Evolutionary conservation across 2,113 vertebrate species (phyloP), one percentile per base, ranked within the genome.

Genomic region (Mormoops blainvillei): DNA sequence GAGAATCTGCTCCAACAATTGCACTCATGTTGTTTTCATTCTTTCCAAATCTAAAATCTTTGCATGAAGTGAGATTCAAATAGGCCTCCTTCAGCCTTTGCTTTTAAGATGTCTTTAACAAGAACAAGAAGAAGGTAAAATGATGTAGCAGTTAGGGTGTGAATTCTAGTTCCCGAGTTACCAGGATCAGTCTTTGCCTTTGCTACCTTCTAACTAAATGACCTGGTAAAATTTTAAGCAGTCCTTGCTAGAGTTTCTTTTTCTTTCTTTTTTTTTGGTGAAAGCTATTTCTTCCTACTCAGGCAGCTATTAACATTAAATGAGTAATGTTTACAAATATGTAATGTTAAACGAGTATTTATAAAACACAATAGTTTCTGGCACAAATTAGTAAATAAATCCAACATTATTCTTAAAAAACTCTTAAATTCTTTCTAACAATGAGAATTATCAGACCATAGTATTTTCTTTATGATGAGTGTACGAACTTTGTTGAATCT

Each of bases 131-230:
- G 36, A 2, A n/a, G n/a, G n/a, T 54, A 13, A 68, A 3, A 28
- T 14, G 10, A 24, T 31, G 4, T 3, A 31, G 24, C 4, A 48
- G 2, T 41, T 5, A 52, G 3, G 5, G 4, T 2, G 4, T 87
- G 3, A 38, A n/a, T 11, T 56, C 43, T 77, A 11, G 1, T 50
- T n/a, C n/a, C 26, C 56, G 7, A 71, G 7, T 6, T 26, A 13
- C 15, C 10, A 48, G 43, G 10, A 10, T 36, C 20, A 54, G 85
- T 68, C 31, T 81, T 48, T 43, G 10, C 6, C 56, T 89, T 81
- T 41, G n/a, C 2, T 9, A 31, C 36, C 28, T 38, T 74, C 73
- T 48, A 78, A 54, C n/a, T 78, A 2, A 7, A 19, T 28, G 11
- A 52, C 5, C 19, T 50, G 1, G 1, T 11, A 11, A 85, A 45